Evolutionary conservation across 2,797 vertebrate species (phyloP).

Genomic region (Calcarius lapponicus): DNA sequence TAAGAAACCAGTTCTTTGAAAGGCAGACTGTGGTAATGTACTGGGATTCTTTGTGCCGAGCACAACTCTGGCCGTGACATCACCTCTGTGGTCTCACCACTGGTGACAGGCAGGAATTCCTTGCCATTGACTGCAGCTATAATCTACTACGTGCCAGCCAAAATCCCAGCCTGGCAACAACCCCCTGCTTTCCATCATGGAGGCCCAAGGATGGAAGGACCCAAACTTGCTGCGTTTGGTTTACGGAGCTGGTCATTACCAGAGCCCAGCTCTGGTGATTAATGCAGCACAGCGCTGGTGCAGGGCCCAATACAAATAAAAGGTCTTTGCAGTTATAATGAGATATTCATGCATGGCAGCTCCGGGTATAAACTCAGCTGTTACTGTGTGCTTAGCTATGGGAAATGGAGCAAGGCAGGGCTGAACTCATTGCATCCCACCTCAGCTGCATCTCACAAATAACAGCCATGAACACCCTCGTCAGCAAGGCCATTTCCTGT

Average conservation of each 20-base stretch:
- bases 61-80: rapidly evolving
- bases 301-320: neutral
- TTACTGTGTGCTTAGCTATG: conserved; percentile 30
- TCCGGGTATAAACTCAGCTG: conserved; percentile 11
- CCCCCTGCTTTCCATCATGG: neutral
- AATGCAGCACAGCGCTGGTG: neutral
- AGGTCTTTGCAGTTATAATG: conserved; percentile 33
- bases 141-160: neutral
- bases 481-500: conserved; percentile 47
- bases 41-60: neutral
- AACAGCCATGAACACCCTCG: neutral
- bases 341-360: conserved; percentile 50
- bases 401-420: conserved; percentile 50
- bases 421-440: conserved; percentile 4
- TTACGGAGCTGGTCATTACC: neutral
- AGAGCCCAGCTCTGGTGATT: neutral
- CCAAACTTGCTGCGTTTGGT: neutral
- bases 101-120: neutral
- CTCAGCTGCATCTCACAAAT: conserved; percentile 40
- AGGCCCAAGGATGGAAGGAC: neutral
- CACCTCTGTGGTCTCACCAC: neutral
- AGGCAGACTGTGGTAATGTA: neutral
- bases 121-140: rapidly evolving
- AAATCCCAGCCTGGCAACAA: neutral
- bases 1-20: neutral